Evolutionary conservation across 2,113 vertebrate species (phyloP), one percentile per base, ranked within the genome.

Genomic region (Hippoglossus stenolepis): DNA sequence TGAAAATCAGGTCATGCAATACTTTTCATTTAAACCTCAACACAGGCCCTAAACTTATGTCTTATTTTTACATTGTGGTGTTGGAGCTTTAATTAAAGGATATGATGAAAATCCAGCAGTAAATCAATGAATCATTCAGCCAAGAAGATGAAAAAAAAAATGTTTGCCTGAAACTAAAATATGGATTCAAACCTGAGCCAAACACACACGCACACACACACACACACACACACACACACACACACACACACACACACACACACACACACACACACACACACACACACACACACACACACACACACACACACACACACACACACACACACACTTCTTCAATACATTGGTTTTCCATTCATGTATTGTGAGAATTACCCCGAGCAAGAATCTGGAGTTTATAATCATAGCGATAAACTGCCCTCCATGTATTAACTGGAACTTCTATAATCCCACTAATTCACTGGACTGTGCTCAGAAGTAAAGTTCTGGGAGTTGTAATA

Each of bases 301-400:
- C 45, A 73, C 13, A 49, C 70, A 70, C 38, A 63, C 57, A 5
- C 28, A 7, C 31, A 7, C 31, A 31, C 31, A 31, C 6, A 31
- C 31, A 31, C 45, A 7, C 13, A 49, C 70, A 70, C 38, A 63
- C 57, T 18, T 73, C 17, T 57, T 56, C 11, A 20, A 64, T 35
- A 65, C 43, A 79, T 84, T 85, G 72, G 70, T 75, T 83, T 74
- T 82, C 63, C 12, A 53, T 86, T 82, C 15, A 59, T 69, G 81
- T 73, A 38, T 58, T 73, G 45, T 79, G 73, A 87, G 63, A 84
- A 59, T 75, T 49, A 69, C 86, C 73, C 15, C 14, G 7, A 87
- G 74, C 60, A 58, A 61, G 26, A 77, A 82, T 82, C 73, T 83
- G 87, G 76, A 73, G 40, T 84, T 75, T 77, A 81, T 85, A 60